These are phyloP conservation scores for Takifugu ocellatus DNA, from an alignment of 2,797 vertebrate genomes.

Conservation along the genomic window DNA sequence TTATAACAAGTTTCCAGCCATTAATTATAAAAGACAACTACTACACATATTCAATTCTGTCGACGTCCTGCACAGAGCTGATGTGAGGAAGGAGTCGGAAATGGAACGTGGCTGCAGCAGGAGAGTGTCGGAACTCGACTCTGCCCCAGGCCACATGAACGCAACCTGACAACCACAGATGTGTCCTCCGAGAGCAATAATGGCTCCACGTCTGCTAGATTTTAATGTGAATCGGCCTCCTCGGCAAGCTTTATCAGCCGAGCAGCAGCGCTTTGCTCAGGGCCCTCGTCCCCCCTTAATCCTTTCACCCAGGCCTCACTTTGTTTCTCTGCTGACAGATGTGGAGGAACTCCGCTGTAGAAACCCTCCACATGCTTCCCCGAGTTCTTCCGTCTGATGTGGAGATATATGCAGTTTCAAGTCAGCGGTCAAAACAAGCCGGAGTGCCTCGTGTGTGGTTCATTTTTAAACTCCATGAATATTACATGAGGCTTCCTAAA, in stretches of 20 bases:
- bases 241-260: conserved; percentile 56
- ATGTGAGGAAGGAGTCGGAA: conserved; percentile 17
- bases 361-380: conserved; percentile 23
- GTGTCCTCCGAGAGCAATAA: conserved; percentile 25
- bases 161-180: neutral
- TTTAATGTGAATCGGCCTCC: conserved; percentile 46
- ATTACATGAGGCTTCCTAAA: conserved; percentile 1
- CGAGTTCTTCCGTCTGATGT: conserved; percentile 8
- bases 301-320: conserved; percentile 44
- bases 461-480: conserved; percentile 1
- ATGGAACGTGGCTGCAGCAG: conserved; percentile 1
- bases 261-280: conserved; percentile 54
- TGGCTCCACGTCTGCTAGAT: conserved; percentile 42
- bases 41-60: neutral
- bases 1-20: too few relatives aligned
- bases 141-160: conserved; percentile 10
- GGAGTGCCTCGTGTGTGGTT: neutral
- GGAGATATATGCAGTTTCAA: conserved; percentile 14
- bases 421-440: conserved; percentile 11
- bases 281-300: conserved; percentile 49
- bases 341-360: conserved; percentile 13
- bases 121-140: conserved; percentile 9
- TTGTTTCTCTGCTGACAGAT: conserved; percentile 54
- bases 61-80: conserved; percentile 1
- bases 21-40: neutral